Base-by-base conservation (phyloP, 2,888 invertebrate genomes). In the Drosophila formosana region DNA sequence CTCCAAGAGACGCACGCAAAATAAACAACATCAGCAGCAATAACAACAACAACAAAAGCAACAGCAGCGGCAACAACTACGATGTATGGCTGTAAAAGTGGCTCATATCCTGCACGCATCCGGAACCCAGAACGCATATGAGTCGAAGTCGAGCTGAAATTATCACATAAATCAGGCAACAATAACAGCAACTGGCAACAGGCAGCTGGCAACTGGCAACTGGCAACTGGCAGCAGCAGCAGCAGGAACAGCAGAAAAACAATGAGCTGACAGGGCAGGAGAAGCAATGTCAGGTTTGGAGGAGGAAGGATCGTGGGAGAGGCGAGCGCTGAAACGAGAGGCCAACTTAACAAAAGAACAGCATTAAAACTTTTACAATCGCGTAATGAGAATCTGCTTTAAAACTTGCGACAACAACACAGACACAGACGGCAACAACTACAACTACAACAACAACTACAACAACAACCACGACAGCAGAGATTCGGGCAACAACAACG, bases 351-450 rank as follows among this genome's bases (percentile, higher is more conserved):
- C 78, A 88, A 86, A 88, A 88, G 81, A 86, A 83, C 85, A 85
- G 83, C 86, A 86, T 86, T 87, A 88, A 87, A 87, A 87, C 76
- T 87, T 86, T 88, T 77, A 82, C 86, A 87, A 87, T 88, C 88
- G 86, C 88, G 83, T 87, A 87, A 87, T 87, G 86, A 87, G 86
- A 87, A 87, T 88, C 86, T 87, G 86, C 83, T 87, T 88, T 88
- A 87, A 87, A 86, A 86, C 80, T 86, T 86, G 79, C 81, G 79
- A 80, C 87, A 75, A 71, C 75, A 56, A 60, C 76, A 80, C 87
- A 75, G 66, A 75, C 55, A 60, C 76, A 77, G 86, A 56, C 82
- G 61, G 68, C 77, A 76, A 61, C 72, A 76, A 66, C 68, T 55
- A 50, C 62, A 60, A 63, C 49, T 51, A 34, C 60, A 61, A 23